phyloP scores from a whole-genome alignment of 2,888 invertebrate genomes.

The Tiliacea aurago region DNA sequence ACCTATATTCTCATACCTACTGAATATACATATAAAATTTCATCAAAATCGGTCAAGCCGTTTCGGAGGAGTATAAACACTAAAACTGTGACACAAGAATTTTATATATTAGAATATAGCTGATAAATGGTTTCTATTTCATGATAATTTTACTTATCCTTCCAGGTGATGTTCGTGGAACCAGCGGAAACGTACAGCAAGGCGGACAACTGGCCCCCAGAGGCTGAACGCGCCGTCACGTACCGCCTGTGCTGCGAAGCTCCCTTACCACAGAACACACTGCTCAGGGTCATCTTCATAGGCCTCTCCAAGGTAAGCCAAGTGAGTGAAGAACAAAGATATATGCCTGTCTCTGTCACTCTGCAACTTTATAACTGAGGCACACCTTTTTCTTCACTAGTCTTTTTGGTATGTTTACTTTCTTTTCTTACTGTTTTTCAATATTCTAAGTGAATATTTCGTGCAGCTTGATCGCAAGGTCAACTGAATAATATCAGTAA shows the following conservation, averaged over 20 bases:
- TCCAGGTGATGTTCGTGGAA: constrained; percentile 93
- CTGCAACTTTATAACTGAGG: not conserved
- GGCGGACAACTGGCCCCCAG: constrained; percentile 97
- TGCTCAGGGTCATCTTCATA: constrained; percentile 95
- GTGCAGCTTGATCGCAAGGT: not conserved
- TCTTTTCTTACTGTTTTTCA: not conserved
- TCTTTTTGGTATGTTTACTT: not conserved
- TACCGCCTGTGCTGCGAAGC: constrained; percentile 96
- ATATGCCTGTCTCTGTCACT: constrained; percentile 42
- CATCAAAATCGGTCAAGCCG: no score
- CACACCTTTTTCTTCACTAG: constrained; percentile 35
- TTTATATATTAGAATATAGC: no score
- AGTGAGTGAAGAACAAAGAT: constrained; percentile 36
- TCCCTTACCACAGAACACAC: constrained; percentile 96
- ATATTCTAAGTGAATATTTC: not conserved
- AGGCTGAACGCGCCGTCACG: constrained; percentile 95
- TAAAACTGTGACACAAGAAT: no score
- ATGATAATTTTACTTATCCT: not conserved
- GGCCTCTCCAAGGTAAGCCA: constrained; percentile 92
- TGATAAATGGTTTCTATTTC: no score
- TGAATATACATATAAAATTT: no score
- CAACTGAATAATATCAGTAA: not conserved
- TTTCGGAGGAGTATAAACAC: no score
- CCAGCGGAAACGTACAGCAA: constrained; percentile 95
- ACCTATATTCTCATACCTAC: no score